Percentiles rank a stretch among this genome's conserved stretches.
These are phyloP conservation scores for Orientallactaga sibirica DNA, from an alignment of 2,797 vertebrate genomes.

Conservation along the genomic window DNA sequence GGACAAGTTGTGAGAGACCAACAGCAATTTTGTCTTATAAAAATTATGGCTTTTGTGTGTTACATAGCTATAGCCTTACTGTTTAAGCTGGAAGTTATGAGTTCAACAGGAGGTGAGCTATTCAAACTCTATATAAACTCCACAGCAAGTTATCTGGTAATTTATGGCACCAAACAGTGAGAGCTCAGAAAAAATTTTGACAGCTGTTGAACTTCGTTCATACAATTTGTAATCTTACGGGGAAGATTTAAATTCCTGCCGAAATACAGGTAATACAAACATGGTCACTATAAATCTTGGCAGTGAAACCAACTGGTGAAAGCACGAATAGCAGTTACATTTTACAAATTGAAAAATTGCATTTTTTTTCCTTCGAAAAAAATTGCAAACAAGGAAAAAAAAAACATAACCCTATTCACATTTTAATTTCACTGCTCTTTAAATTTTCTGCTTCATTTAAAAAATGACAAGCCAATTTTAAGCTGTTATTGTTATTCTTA, in stretches of 20 bases:
- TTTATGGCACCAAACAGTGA: slow-evolving; percentile 62
- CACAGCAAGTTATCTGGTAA: slow-evolving; percentile 40
- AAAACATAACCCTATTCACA: not conserved
- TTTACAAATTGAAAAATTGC: slow-evolving; percentile 31
- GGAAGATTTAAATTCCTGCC: slow-evolving; percentile 44
- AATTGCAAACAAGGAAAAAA: not conserved
- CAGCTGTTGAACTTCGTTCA: slow-evolving; percentile 45
- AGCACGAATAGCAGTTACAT: not conserved
- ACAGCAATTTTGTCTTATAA: not conserved
- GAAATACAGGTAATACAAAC: slow-evolving; percentile 37
- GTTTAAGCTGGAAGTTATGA: slow-evolving; percentile 56
- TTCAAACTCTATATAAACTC: slow-evolving; percentile 46
- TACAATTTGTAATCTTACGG: slow-evolving; percentile 30
- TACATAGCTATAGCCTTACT: not conserved
- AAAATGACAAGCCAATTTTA: slow-evolving; percentile 33
- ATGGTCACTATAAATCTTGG: slow-evolving; percentile 29
- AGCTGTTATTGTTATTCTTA: slow-evolving; percentile 7
- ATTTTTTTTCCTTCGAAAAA: not conserved
- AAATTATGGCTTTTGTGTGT: slow-evolving; percentile 37
- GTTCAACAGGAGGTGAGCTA: slow-evolving; percentile 60
- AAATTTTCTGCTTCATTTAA: slow-evolving; percentile 35
- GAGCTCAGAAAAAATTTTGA: slow-evolving; percentile 62
- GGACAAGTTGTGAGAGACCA: not conserved
- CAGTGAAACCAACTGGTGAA: slow-evolving; percentile 6
- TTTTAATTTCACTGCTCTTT: not conserved